Percentiles rank a stretch among this genome's conserved stretches.
Conservation (phyloP, 2,797 vertebrate species). For the Girardinus metallicus region DNA sequence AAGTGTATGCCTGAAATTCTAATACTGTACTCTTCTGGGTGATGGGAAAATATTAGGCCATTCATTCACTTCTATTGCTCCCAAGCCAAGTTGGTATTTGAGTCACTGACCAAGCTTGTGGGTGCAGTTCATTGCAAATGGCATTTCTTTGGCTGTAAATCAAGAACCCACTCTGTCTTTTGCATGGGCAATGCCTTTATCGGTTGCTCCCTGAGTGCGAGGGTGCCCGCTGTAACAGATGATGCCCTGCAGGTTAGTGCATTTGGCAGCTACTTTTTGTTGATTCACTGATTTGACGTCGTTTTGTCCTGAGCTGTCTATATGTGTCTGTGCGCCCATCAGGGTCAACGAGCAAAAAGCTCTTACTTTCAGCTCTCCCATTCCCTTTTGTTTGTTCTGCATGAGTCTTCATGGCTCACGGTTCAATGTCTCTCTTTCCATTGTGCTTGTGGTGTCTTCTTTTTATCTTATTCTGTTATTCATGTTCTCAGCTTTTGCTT, state of each 20-base stretch:
- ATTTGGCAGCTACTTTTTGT: conserved; percentile 60
- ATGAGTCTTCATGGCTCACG: conserved; percentile 28
- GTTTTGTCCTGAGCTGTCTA: conserved; percentile 38
- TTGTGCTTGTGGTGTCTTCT: conserved; percentile 31
- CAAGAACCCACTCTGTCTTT: conserved; percentile 46
- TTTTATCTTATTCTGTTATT: conserved; percentile 29
- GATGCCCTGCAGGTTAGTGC: conserved; percentile 55
- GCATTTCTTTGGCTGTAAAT: conserved; percentile 59
- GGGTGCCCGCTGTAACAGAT: conserved; percentile 48
- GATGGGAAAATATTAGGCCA: conserved; percentile 10
- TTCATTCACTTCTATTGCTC: conserved; percentile 28
- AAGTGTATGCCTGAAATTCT: conserved; percentile 21
- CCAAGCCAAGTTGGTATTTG: conserved; percentile 22
- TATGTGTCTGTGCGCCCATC: conserved; percentile 39
- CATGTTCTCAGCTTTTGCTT: conserved; percentile 25
- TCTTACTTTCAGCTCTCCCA: conserved; percentile 39
- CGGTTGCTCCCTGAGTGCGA: conserved; percentile 41
- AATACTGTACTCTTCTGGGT: background rate
- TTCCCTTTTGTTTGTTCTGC: conserved; percentile 36
- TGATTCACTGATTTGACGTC: conserved; percentile 50
- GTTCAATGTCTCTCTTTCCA: conserved; percentile 29
- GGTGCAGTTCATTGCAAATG: conserved; percentile 47
- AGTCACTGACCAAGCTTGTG: conserved; percentile 40
- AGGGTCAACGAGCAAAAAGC: conserved; percentile 44
- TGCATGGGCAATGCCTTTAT: conserved; percentile 47